Base-by-base conservation (phyloP, 2,888 invertebrate species). In the Strigamia crassipes region DNA sequence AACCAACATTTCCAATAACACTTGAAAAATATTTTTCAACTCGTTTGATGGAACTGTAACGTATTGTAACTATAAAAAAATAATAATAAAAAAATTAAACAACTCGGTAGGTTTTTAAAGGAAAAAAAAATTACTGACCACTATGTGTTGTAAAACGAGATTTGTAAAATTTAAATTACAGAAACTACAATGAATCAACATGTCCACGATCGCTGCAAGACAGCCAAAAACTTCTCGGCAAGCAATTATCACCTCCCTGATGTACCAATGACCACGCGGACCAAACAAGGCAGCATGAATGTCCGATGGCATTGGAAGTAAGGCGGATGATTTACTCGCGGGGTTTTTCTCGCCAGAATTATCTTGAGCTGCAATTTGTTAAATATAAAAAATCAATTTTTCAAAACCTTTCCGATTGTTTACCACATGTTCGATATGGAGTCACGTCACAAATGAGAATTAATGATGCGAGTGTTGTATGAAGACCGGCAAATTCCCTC, bases 401-500 rank as follows among this genome's bases (percentile, higher is more conserved):
- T 6, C 1, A 5, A 5, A 38, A 38, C 10, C 9, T 46, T 46
- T 46, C 4, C 1, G 1, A 46, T 56, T 9, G 38, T 56, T 83
- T 83, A 87, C 87, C 86, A 81, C 86, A 85, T 27, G 87, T 87
- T 81, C 86, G 84, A 81, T 86, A 87, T 5, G 85, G 83, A 8
- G 86, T 83, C 4, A 88, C 85, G 84, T 89, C 87, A 86, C 88
- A 88, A 85, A 87, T 86, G 42, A 88, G 86, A 34, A 89, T 86
- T 34, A 90, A 86, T 18, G 86, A 86, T 6, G 89, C 88, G 82
- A 89, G 84, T 10, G 87, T 86, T 61, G 86, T 86, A 84, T 89
- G 89, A 27, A 89, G 86, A 79, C 86, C 86, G 5, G 87, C 87
- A 85, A 90, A 89, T 82, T 90, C 89, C 79, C 88, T 85, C 0